Base-by-base conservation (phyloP, 2,113 vertebrate species). In the Shinisaurus crocodilurus region DNA sequence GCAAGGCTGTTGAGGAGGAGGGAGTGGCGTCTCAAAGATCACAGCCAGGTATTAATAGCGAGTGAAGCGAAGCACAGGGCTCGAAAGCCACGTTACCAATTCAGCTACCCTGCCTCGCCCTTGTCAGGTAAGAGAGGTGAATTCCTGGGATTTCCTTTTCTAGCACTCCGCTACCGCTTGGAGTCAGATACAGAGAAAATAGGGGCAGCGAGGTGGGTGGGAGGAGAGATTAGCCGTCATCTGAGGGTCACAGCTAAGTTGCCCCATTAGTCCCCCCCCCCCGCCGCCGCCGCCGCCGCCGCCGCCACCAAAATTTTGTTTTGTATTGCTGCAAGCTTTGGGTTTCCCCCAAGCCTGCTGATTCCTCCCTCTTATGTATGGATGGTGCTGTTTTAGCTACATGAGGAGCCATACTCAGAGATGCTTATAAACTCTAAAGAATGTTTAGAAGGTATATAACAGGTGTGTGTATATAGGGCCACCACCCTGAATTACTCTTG, bases 1-100 rank as follows among this genome's bases (percentile, higher is more conserved):
- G 57, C 82, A 89, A 34, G 65, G 77, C 89, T 89, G 89, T 74
- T 57, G n/a, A n/a, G n/a, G 60, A 89, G n/a, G 69, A 93, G 88
- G 87, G 85, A 95, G 82, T 34, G 1, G 86, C 72, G 92, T 95
- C 92, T 94, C 93, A 90, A 95, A 95, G 96, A 91, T 95, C 95
- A 94, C 1, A 0, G 88, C 63, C 75, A 87, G 75, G 1, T 88
- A 88, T 94, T 92, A 94, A 93, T 88, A 88, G 77, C 45, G 90
- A 54, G 54, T 12, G n/a, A 18, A 86, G 85, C 65, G 91, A 45
- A 75, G 84, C 76, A 87, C 69, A 0, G 0, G 70, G 5, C 2
- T 6, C 37, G 0, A 1, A 25, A 12, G 16, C 60, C 50, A 48
- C 54, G 3, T 40, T 54, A 72, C 75, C 45, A 60, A 4, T 60